Conservation (phyloP, 2,888 invertebrate genomes). For the Eupithecia abbreviata region DNA sequence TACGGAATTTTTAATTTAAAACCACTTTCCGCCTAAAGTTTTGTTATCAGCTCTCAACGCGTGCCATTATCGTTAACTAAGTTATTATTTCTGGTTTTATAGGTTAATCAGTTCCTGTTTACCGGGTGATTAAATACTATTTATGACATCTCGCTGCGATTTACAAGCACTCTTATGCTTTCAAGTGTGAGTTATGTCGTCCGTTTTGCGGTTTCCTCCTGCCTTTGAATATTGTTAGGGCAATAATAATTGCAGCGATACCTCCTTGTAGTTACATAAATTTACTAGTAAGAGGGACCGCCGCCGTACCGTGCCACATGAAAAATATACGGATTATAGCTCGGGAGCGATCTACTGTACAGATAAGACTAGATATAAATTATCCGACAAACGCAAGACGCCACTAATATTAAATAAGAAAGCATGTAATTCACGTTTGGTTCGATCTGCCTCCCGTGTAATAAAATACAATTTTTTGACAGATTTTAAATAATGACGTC, state of each 20-base stretch:
- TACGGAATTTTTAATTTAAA: slow-evolving; percentile 53
- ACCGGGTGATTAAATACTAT: slow-evolving; percentile 23
- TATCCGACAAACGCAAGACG: slow-evolving; percentile 79
- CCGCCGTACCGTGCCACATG: slow-evolving; percentile 65
- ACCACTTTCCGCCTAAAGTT: slow-evolving; percentile 33
- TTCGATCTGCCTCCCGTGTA: slow-evolving; percentile 72
- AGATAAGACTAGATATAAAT: slow-evolving; percentile 82
- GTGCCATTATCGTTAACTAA: slow-evolving; percentile 40
- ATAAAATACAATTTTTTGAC: slow-evolving; percentile 82
- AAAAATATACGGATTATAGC: slow-evolving; percentile 83
- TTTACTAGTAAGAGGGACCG: slow-evolving; percentile 65
- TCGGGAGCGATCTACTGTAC: slow-evolving; percentile 75
- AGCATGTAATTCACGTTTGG: slow-evolving; percentile 80
- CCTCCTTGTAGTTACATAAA: slow-evolving; percentile 72
- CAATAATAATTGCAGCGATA: slow-evolving; percentile 74
- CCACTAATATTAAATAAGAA: slow-evolving; percentile 83
- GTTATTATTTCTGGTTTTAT: slow-evolving; percentile 38
- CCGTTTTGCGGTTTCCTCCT: slow-evolving; percentile 40
- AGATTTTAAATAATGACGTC: slow-evolving; percentile 83
- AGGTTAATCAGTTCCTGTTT: slow-evolving; percentile 43
- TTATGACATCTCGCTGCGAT: slow-evolving; percentile 24
- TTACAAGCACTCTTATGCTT: slow-evolving; percentile 21
- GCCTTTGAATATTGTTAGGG: slow-evolving; percentile 51
- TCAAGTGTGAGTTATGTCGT: slow-evolving; percentile 31
- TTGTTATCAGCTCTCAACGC: slow-evolving; percentile 41